These are phyloP conservation scores for Spermophilus dauricus DNA, from an alignment of 2,113 vertebrate genomes.

Conservation along the genomic window DNA sequence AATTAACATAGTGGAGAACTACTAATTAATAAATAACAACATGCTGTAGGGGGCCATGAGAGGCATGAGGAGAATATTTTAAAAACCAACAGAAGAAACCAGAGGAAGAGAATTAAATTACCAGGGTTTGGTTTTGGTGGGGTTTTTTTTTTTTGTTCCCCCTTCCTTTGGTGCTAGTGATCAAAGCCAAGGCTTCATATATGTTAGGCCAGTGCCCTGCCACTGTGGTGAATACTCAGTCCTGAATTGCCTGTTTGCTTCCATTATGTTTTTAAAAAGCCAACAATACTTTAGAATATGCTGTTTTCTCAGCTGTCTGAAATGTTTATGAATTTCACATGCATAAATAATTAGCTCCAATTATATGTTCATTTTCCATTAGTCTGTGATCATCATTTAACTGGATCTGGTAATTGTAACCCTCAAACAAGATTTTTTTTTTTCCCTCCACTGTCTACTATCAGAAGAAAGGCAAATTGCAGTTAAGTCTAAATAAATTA, in stretches of 20 bases:
- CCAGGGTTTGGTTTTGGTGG: background rate
- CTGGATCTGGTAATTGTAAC: background rate
- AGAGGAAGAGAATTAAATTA: background rate
- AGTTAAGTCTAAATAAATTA: constrained; percentile 53
- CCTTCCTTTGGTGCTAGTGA: background rate
- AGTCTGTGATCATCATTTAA: background rate
- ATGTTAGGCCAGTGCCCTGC: background rate
- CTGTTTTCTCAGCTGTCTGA: constrained; percentile 13
- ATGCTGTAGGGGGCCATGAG: background rate
- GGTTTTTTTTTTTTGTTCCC: background rate
- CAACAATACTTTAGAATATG: background rate
- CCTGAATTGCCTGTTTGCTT: background rate
- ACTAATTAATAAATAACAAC: background rate
- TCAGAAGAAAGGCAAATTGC: constrained; percentile 17
- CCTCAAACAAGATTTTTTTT: background rate
- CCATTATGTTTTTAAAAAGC: constrained; percentile 46
- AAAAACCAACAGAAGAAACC: background rate
- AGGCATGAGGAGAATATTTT: background rate
- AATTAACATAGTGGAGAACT: constrained; percentile 38
- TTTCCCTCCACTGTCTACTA: background rate
- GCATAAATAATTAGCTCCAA: background rate
- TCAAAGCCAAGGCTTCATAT: background rate
- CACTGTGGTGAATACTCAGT: background rate
- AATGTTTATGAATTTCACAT: constrained; percentile 39
- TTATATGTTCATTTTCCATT: background rate